Evolutionary conservation across 2,113 vertebrate genomes (phyloP), one percentile per base, ranked within the genome.

Genomic region (Tor tambroides): DNA sequence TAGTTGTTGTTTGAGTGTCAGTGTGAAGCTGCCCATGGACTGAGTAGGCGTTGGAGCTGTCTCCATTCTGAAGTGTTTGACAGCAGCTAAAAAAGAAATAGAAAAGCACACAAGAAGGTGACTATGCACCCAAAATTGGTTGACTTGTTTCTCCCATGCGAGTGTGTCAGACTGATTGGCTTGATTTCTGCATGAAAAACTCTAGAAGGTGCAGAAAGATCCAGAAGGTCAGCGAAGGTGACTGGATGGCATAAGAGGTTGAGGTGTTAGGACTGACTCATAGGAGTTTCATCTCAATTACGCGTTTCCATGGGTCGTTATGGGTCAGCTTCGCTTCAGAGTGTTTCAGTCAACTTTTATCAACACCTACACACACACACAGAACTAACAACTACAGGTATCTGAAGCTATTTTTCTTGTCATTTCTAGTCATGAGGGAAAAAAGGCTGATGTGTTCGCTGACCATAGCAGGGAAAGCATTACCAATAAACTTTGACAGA

Each of bases 61-160:
- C 72, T 84, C 43, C n/a, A 69, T 63, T 23, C 56, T 87, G 80
- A 87, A 87, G 71, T 49, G 56, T 63, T 54, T 87, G 69, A 83
- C 80, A 77, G 86, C 30, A 69, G 72, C 10, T 21, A 28, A 81
- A 56, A 69, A 46, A 83, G 11, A 83, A 28, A 30, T 21, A 11
- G 19, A 82, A 82, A 82, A 67, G 12, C 41, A 3, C 78, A 83
- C 54, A 49, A 82, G 79, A 72, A 87, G 79, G 78, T 86, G 35
- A 72, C 69, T 74, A 5, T 32, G 35, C 12, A 49, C 11, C 43
- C 38, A 65, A 76, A 63, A 41, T 49, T 12, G 11, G 38, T 67
- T 59, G 26, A 51, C 9, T 74, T 56, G 6, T 84, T 74, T 38
- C 30, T 74, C 46, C 6, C 7, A 11, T 72, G 30, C 28, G 15